Evolutionary conservation across 1,140 invertebrate species (phyloP), one percentile per base, ranked within the genome.

Genomic region (Rhopalosiphum padi): DNA sequence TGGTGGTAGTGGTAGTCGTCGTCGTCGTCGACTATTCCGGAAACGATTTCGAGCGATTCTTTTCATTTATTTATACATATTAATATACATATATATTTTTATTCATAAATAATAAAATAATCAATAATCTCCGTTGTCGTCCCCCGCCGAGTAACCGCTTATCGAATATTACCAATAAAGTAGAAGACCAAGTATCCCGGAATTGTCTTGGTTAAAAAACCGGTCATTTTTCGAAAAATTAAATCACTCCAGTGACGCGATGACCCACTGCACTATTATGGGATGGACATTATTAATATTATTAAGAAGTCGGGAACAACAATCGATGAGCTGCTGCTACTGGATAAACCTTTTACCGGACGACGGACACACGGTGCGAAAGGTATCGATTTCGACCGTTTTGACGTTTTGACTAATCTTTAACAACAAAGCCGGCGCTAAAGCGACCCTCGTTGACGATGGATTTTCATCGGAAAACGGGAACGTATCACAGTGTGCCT

Each of bases 371-470:
- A 85, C 41, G 22, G 83, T 43, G 83, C 15, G 60, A 41, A n/a
- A 85, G 83, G 41, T 85, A 85, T 85, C 83, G 83, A 85, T 85
- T 85, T 85, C 37, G 41, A 25, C 23, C 83, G 23, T 85, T 85
- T 85, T 85, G 37, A 85, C 41, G 21, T 85, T 85, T 85, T 85
- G 37, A 85, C 41, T 41, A 85, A 85, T 85, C 83, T 43, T 41
- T 3, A 85, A n/a, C 60, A 77, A 85, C 83, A 25, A 85, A 41
- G 37, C 83, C 23, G 37, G 22, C 83, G 37, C 83, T 85, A 85
- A 83, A 23, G 37, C 60, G 5, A 35, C 37, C 83, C 83, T 2
- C 25, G 9, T 41, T n/a, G 37, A 83, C 22, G 37, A 85, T 43
- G 83, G 83, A 85, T 85, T 85, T 85, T 85, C 37, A 23, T 23